These are phyloP conservation scores for Crotalus adamanteus DNA, from an alignment of 2,797 vertebrate genomes.

Conservation along the genomic window DNA sequence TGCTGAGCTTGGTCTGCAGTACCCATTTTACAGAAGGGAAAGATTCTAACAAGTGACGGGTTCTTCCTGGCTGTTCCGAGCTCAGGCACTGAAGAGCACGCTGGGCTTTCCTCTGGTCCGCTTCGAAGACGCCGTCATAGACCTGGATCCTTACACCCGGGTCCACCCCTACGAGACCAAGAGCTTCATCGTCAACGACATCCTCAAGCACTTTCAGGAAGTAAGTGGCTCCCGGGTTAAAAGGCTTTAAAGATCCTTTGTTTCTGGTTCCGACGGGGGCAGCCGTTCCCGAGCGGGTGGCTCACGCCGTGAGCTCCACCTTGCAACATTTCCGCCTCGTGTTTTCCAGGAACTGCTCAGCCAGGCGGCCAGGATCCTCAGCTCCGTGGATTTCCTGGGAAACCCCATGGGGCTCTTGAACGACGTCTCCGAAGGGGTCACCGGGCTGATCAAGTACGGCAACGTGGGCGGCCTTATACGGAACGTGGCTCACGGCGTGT, in stretches of 20 bases:
- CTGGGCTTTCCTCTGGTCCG: constrained; percentile 91
- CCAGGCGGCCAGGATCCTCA: constrained; percentile 93
- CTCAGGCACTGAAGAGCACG: constrained; percentile 86
- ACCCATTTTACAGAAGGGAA: neutral
- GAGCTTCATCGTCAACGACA: constrained; percentile 94
- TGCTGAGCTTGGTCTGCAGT: neutral
- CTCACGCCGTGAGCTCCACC: fast-evolving
- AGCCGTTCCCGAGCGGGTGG: too few species aligned
- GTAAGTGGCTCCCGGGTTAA: constrained; percentile 63
- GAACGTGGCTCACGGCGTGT: constrained; percentile 95
- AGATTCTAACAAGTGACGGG: neutral
- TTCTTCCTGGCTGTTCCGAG: neutral
- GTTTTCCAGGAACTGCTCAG: constrained; percentile 87
- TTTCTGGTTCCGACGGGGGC: too few species aligned
- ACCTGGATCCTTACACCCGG: constrained; percentile 93
- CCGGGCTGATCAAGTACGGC: constrained; percentile 93
- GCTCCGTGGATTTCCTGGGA: constrained; percentile 96
- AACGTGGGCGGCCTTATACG: constrained; percentile 94
- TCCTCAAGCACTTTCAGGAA: constrained; percentile 97
- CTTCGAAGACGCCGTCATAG: constrained; percentile 95
- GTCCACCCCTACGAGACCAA: constrained; percentile 97
- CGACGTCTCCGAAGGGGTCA: constrained; percentile 91
- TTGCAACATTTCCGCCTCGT: neutral
- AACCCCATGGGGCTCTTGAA: constrained; percentile 96
- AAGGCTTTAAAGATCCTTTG: neutral